A percentile compares a stretch with the other conserved stretches of the same genome.
Conservation (phyloP, 2,113 vertebrate genomes). For the Eolophus roseicapilla region DNA sequence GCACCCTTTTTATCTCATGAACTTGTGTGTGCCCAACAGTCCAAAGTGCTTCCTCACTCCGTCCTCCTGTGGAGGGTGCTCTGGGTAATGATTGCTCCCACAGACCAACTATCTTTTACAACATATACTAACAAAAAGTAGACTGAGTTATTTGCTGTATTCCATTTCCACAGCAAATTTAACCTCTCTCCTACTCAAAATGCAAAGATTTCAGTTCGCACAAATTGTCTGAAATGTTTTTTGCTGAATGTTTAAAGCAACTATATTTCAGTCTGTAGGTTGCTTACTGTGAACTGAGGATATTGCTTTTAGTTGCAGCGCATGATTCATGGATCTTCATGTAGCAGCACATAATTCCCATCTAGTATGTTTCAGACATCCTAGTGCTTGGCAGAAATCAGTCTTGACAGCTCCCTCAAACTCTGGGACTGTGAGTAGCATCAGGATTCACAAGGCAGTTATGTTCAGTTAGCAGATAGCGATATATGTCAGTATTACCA, state of each 20-base stretch:
- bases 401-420: not conserved
- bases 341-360: not conserved
- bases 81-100: fast-evolving
- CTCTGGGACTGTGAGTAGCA: not conserved
- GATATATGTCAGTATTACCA: not conserved
- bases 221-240: not conserved
- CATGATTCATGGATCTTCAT: not conserved
- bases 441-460: not conserved
- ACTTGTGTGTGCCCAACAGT: not conserved
- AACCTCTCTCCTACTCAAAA: not conserved
- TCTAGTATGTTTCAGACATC: not conserved
- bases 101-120: not conserved
- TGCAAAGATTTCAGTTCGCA: not conserved
- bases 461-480: not conserved
- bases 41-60: not conserved
- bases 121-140: not conserved
- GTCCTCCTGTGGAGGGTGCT: not conserved
- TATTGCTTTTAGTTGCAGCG: not conserved
- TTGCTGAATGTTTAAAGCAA: not conserved
- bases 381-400: not conserved
- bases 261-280: not conserved
- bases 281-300: not conserved
- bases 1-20: not conserved
- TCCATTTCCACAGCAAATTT: not conserved
- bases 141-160: not conserved